Base-by-base conservation (phyloP, 2,797 vertebrate genomes). In the Antrozous pallidus region DNA sequence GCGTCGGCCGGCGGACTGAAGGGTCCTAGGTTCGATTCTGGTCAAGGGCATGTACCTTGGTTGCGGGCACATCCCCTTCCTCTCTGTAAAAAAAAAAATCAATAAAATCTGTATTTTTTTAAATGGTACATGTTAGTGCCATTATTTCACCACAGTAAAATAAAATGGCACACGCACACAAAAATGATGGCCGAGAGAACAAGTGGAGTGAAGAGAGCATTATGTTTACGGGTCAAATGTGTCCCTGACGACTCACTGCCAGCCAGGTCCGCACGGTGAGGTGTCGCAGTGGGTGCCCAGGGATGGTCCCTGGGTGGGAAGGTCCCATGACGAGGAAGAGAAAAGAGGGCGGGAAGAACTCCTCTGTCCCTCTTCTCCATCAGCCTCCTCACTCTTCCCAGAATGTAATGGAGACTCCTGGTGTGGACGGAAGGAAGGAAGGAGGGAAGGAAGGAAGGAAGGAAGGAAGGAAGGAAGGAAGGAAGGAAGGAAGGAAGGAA, bases 341-440 rank as follows among this genome's bases (percentile, higher is more conserved):
- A 17, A 58, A 67, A 18, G 22, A 70, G 24, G 10, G 1, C 1
- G 0, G 20, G 33, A 22, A 16, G 24, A 36, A 18, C 28, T 24
- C 79, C 54, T 22, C 5, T 6, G 20, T 4, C 56, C 36, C 36
- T 26, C 2, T 8, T 9, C 51, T 18, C 24, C 9, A 2, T 17
- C 38, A 33, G 3, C 38, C 51, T 3, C 13, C 20, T 36, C 74
- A 12, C 5, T 28, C 65, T 17, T 38, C 18, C 58, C 45, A 71
- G 58, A 33, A 36, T 6, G 40, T 36, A 8, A 26, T 20, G 22
- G 7, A 8, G 1, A 85, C 17, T 26, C 20, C 0, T 2, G 5
- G 18, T 0, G 0, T 6, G 2, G 38, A n/a, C 17, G 3, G 14
- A 16, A 49, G 47, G 1, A 20, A 47, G 49, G 7, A 51, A 18